Base-by-base conservation (phyloP, 2,797 vertebrate genomes). In the Melanotaenia boesemani region DNA sequence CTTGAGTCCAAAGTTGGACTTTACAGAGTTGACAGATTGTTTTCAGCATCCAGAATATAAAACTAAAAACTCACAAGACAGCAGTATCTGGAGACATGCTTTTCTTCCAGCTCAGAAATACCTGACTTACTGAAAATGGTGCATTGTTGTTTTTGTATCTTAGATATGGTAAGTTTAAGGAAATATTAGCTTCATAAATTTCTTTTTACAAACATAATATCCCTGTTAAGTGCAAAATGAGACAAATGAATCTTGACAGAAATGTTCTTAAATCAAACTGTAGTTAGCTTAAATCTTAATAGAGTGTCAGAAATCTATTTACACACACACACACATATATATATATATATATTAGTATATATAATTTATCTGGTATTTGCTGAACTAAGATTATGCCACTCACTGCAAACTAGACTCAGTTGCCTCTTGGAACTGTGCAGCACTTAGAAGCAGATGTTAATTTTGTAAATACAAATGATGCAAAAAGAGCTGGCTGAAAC, bases 81-180 rank as follows among this genome's bases (percentile, higher is more conserved):
- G 57, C 46, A 55, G 63, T 7, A 20, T 30, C 37, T 13, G 36
- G 56, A 74, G 46, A 11, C 13, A 28, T 56, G 50, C 28, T 74
- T 36, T 61, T 60, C 32, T 58, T n/a, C 5, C 28, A 34, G 15
- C 20, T 6, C 9, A 41, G 34, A 28, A 26, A 61, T 12, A 4
- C 11, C 41, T 50, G 48, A 34, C 4, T 26, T 30, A 28, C 30
- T 48, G 39, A 24, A 16, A 55, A 54, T 16, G 46, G n/a, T 52
- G 20, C 5, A 36, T n/a, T 36, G 39, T 34, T 16, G 11, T 24
- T 41, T 39, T 50, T 30, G 15, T 56, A 16, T 20, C 34, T 37
- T 26, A 22, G 48, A 20, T 36, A 15, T 32, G 26, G 37, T 32
- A 63, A 32, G 13, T 46, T 58, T 56, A 9, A 15, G 6, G 6